phyloP scores from a whole-genome alignment of 2,113 vertebrate genomes.

The Phyllostomus hastatus region DNA sequence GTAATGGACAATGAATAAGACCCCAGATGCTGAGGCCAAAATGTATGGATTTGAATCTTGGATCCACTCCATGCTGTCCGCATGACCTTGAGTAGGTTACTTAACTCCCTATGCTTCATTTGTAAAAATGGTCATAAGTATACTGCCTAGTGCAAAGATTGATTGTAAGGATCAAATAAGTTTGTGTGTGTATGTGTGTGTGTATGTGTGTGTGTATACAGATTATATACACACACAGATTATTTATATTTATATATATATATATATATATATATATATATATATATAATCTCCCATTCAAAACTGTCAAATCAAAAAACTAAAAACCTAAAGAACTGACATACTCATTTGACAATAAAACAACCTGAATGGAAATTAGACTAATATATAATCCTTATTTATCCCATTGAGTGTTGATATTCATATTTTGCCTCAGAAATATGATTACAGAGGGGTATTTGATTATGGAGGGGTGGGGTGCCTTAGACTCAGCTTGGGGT shows the following conservation, averaged over 20 bases:
- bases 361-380: neutral
- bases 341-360: neutral
- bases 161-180: neutral
- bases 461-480: neutral
- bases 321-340: neutral
- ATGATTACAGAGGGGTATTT: neutral
- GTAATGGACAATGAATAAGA: neutral
- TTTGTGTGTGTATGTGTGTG: neutral
- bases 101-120: neutral
- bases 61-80: neutral
- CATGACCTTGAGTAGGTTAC: neutral
- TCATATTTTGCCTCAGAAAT: neutral
- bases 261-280: too few species aligned
- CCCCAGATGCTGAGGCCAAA: neutral
- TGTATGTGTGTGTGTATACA: too few species aligned
- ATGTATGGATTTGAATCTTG: neutral
- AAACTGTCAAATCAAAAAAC: neutral
- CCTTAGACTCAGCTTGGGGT: neutral
- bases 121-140: neutral
- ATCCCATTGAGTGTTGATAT: neutral
- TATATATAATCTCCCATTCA: neutral
- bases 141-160: neutral
- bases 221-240: too few species aligned
- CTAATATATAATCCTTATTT: neutral
- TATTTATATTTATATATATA: too few species aligned